Base-by-base conservation (phyloP, 2,113 vertebrate genomes). In the Xenopus borealis region DNA sequence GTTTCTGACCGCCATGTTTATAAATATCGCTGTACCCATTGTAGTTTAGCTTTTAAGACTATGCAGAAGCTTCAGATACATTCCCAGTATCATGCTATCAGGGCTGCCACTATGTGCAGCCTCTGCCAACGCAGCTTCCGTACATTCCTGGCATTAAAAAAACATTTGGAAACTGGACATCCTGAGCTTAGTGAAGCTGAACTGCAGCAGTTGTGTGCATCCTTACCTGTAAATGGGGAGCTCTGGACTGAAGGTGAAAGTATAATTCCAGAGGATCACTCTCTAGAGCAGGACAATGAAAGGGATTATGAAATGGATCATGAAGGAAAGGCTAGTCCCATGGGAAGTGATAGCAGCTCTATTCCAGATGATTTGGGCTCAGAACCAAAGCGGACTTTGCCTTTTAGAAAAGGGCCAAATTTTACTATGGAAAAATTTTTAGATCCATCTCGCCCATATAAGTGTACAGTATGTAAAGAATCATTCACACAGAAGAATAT, bases 401-500 rank as follows among this genome's bases (percentile, higher is more conserved):
- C 98, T 87, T 99, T 99, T 86, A 90, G 97, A 89, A 99, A 99
- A 93, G 98, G 97, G 87, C 95, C 96, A 83, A 99, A 99, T 87
- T 99, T 99, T 85, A 98, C 97, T 23, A 99, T 99, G 97, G 97
- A 99, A 85, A 99, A 99, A 85, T 99, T 99, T 89, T 89, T 99
- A 72, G 98, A 99, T 85, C 98, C 98, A 59, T 99, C 98, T 64
- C 94, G 98, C 72, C 98, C 98, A 7, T 99, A 99, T 82, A 99
- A 99, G 81, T 99, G 98, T 89, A 99, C 98, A 76, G 98, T 99
- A 74, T 99, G 98, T 86, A 99, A 99, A 86, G 97, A 99, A 86
- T 99, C 98, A n/a, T 99, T 99, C 81, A 99, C 98, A 27, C 98
- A 99, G 85, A 99, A 99, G 91, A 99, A 99, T 84, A 99, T 99